Percentiles rank a stretch among this genome's conserved stretches.
phyloP scores from a whole-genome alignment of 2,113 vertebrate species.

The Corvus moneduloides region DNA sequence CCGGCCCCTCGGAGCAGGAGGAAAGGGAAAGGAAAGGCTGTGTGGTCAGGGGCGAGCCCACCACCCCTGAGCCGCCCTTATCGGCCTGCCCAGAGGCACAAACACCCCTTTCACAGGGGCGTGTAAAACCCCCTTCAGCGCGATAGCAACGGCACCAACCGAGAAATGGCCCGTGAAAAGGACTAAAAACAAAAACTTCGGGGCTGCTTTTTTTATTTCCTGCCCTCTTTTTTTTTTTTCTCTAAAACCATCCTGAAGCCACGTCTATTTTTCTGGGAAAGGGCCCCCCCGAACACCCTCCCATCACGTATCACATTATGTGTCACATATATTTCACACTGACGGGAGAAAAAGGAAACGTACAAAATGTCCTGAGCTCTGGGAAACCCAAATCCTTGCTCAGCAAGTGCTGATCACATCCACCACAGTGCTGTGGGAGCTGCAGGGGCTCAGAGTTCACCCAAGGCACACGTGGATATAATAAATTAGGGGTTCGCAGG shows the following conservation, averaged over 20 bases:
- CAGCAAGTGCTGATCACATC: background rate
- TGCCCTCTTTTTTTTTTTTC: background rate
- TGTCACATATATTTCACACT: background rate
- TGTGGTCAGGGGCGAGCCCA: slow-evolving; percentile 42
- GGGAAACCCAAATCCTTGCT: background rate
- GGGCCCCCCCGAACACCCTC: background rate
- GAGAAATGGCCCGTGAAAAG: background rate
- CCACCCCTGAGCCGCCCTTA: slow-evolving; percentile 1
- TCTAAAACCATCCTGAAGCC: background rate
- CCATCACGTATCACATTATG: background rate
- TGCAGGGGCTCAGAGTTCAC: background rate
- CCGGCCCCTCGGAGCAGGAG: background rate
- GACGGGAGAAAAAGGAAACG: background rate
- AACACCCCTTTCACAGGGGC: background rate
- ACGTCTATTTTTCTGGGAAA: background rate
- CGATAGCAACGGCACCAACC: slow-evolving; percentile 47
- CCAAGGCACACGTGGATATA: accelerated
- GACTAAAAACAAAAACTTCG: background rate
- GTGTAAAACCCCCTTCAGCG: background rate
- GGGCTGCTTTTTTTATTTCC: accelerated
- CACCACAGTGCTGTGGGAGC: background rate
- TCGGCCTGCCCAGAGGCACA: background rate
- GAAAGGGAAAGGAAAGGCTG: slow-evolving; percentile 9
- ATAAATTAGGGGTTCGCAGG: background rate
- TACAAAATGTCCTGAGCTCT: background rate